Conservation (phyloP, 2,113 vertebrate species). For the Perognathus longimembris region DNA sequence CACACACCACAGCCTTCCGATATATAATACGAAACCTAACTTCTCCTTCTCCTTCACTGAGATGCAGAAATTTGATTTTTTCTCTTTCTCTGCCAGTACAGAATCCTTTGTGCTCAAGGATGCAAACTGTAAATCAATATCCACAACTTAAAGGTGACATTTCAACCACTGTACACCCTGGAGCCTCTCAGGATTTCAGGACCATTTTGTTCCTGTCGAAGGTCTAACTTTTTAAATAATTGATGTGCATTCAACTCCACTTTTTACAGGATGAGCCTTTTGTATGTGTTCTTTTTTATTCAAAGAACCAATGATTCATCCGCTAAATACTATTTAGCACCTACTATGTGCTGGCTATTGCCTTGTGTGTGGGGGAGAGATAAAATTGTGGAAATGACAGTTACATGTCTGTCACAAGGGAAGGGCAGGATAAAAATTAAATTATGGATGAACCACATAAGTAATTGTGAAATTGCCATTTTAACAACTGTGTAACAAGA, state of each 20-base stretch:
- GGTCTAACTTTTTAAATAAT: constrained; percentile 86
- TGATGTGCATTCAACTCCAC: constrained; percentile 76
- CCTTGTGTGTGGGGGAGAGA: no score
- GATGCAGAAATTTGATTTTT: constrained; percentile 70
- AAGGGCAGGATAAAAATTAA: neutral
- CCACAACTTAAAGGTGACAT: constrained; percentile 87
- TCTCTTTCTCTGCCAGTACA: constrained; percentile 71
- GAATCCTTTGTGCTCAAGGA: constrained; percentile 76
- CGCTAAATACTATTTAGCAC: neutral
- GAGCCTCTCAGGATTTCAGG: constrained; percentile 83
- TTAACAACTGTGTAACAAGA: neutral
- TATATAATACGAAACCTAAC: constrained; percentile 69
- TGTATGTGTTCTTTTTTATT: neutral
- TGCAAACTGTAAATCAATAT: constrained; percentile 88
- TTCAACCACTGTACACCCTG: constrained; percentile 86
- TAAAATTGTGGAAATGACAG: neutral
- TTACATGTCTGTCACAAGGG: no score
- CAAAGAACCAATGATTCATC: neutral
- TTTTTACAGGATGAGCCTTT: neutral
- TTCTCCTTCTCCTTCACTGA: constrained; percentile 77
- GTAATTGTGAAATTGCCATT: neutral
- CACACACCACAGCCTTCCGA: constrained; percentile 28
- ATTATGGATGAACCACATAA: neutral
- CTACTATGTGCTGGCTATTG: neutral
- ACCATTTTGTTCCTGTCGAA: constrained; percentile 82